Evolutionary conservation across 2,113 vertebrate genomes (phyloP), one percentile per base, ranked within the genome.

Genomic region (Leptodactylus fuscus): DNA sequence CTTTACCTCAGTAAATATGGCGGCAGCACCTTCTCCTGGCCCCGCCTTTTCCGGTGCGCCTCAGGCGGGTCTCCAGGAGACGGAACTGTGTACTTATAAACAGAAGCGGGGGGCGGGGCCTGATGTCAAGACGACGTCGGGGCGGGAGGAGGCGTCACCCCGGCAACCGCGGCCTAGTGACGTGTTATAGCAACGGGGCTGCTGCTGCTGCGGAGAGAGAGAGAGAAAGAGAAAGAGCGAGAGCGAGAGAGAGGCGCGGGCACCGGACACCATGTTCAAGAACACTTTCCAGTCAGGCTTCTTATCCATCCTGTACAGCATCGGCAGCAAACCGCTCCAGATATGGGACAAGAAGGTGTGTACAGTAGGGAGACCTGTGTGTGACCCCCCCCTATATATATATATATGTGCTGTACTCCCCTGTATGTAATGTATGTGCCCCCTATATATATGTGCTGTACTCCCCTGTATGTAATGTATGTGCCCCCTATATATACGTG

Each of bases 321-420:
- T 88, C 80, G 88, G 88, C 71, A 88, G 88, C 83, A 88, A 88
- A 24, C 88, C 88, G 1, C 88, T 88, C 12, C 88, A 88, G 87
- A 88, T 88, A 11, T 88, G 88, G 88, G 88, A 88, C 83, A 88
- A 88, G 81, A 88, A 88, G 88, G 88, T 87, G 58, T 16, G 46
- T 4, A 13, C 5, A 1, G 6, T 18, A 15, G 16, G 22, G 5
- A n/a, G n/a, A n/a, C n/a, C n/a, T n/a, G n/a, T n/a, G n/a, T n/a
- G n/a, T n/a, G n/a, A n/a, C n/a, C n/a, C n/a, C n/a, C n/a, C n/a
- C n/a, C n/a, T n/a, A n/a, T n/a, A n/a, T n/a, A n/a, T n/a, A n/a
- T n/a, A n/a, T n/a, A n/a, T n/a, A n/a, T n/a, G n/a, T n/a, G n/a
- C n/a, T n/a, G n/a, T n/a, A n/a, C n/a, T n/a, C n/a, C n/a, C n/a